Conservation (phyloP, 2,797 vertebrate genomes). For the Aratinga solstitialis region DNA sequence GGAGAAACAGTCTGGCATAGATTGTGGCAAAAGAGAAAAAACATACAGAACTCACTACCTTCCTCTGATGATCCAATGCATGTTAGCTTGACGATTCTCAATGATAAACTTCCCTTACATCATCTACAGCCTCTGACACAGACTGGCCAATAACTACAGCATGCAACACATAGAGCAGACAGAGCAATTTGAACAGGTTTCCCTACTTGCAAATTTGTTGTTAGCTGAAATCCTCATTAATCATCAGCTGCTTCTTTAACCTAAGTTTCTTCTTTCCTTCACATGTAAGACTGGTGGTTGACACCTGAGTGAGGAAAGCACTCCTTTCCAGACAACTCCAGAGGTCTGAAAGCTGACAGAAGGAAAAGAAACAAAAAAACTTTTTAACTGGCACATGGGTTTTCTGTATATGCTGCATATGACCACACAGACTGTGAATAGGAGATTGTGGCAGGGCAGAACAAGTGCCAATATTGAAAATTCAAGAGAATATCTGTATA, state of each 20-base stretch:
- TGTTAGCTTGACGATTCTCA: not conserved
- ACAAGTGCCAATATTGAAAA: not conserved
- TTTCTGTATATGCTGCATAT: not conserved
- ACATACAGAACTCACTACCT: not conserved
- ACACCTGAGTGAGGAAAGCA: not conserved
- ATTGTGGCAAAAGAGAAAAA: not conserved
- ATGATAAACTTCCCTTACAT: not conserved
- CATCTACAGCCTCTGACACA: not conserved
- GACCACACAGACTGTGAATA: not conserved
- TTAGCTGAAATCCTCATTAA: not conserved
- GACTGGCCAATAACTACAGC: not conserved
- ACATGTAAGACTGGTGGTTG: rapidly evolving
- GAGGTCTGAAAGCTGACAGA: not conserved
- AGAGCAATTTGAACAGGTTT: not conserved
- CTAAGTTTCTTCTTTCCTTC: not conserved
- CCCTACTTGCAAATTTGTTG: not conserved
- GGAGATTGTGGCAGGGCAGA: not conserved
- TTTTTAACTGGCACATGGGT: not conserved
- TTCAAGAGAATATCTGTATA: not conserved
- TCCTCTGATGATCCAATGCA: not conserved
- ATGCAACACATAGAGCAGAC: not conserved
- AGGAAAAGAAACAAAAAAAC: not conserved
- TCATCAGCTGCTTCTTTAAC: not conserved
- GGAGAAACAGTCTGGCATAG: not conserved
- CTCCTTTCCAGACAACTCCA: not conserved